Conservation (phyloP, 2,113 vertebrate genomes). For the Perccottus glenii region DNA sequence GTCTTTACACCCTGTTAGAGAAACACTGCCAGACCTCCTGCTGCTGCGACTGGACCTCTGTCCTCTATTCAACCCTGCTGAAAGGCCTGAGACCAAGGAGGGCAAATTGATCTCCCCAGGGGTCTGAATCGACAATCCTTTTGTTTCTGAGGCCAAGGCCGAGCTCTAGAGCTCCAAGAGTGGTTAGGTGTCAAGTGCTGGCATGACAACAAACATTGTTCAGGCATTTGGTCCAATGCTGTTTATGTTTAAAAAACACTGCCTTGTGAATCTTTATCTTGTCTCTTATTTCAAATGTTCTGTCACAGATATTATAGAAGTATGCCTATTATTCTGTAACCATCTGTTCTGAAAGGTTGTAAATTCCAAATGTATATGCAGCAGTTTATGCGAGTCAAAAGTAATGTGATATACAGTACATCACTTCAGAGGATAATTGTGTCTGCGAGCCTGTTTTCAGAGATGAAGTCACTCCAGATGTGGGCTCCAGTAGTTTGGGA, state of each 20-base stretch:
- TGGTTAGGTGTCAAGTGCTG: slow-evolving; percentile 60
- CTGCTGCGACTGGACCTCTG: slow-evolving; percentile 56
- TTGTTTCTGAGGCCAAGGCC: slow-evolving; percentile 66
- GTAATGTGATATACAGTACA: slow-evolving; percentile 42
- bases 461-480: slow-evolving; percentile 74
- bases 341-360: neutral
- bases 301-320: neutral
- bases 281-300: slow-evolving; percentile 4
- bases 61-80: slow-evolving; percentile 68
- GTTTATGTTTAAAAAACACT: slow-evolving; percentile 39
- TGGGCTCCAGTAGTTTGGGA: slow-evolving; percentile 50
- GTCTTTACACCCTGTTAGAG: slow-evolving; percentile 73
- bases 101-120: slow-evolving; percentile 71
- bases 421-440: slow-evolving; percentile 38
- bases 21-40: slow-evolving; percentile 64
- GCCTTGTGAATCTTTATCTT: slow-evolving; percentile 26
- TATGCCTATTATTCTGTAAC: neutral
- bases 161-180: slow-evolving; percentile 48
- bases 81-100: slow-evolving; percentile 62
- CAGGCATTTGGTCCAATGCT: slow-evolving; percentile 46
- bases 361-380: slow-evolving; percentile 1
- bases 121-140: slow-evolving; percentile 58
- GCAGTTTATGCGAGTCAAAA: neutral
- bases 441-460: slow-evolving; percentile 61
- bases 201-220: slow-evolving; percentile 48